A percentile compares a stretch with the other conserved stretches of the same genome.
phyloP scores from a whole-genome alignment of 2,888 invertebrate genomes.

The Thymelicus sylvestris region DNA sequence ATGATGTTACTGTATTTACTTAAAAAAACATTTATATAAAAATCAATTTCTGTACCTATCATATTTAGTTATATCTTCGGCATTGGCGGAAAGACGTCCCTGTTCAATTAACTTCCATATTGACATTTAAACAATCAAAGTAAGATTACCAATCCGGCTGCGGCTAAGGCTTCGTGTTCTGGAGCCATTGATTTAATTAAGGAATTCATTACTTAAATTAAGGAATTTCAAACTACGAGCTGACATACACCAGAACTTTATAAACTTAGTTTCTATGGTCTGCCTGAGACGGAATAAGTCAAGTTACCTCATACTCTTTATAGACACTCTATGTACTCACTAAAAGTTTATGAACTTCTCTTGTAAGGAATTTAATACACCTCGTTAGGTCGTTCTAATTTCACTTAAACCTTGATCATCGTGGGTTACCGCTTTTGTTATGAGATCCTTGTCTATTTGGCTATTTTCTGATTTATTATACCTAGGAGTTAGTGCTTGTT shows the following conservation, averaged over 20 bases:
- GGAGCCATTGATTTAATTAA: constrained; percentile 13
- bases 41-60: not conserved
- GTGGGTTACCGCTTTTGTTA: not conserved
- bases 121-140: constrained; percentile 5
- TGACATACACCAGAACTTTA: constrained; percentile 15
- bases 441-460: no score
- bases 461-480: no score
- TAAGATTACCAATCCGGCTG: not conserved
- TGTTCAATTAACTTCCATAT: constrained; percentile 4
- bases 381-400: not conserved
- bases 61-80: not conserved
- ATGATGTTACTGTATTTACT: no score
- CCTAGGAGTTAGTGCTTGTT: no score
- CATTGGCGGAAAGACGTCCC: not conserved
- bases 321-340: not conserved
- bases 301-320: constrained; percentile 27
- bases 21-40: no score
- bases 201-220: constrained; percentile 18
- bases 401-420: not conserved
- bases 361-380: constrained; percentile 9
- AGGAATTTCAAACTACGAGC: constrained; percentile 18
- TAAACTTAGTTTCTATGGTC: constrained; percentile 15
- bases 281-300: constrained; percentile 3
- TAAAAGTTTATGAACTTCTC: not conserved
- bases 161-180: constrained; percentile 1